Evolutionary conservation across 1,140 invertebrate species (phyloP), one percentile per base, ranked within the genome.

Genomic region (Drosophila gunungcola): DNA sequence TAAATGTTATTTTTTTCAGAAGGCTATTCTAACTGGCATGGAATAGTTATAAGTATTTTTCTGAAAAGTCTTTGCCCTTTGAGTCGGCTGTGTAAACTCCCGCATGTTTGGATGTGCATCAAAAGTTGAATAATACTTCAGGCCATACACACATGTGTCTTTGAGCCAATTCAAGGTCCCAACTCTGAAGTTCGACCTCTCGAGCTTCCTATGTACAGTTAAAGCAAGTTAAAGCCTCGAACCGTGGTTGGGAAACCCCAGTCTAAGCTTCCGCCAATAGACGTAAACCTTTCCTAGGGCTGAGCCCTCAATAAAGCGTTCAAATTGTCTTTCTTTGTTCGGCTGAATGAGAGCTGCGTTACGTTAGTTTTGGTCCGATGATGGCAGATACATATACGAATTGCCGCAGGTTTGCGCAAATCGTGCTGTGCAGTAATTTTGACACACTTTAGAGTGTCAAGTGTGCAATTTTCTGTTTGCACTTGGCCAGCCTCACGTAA

Each of bases 401-500:
- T 56, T 53, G 46, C 36, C 57, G 45, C 38, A 52, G 27, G 51
- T 80, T 81, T 81, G 65, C 79, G 79, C 58, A 81, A 77, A 73
- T 64, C 63, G 56, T 63, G 61, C 54, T 54, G 49, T 53, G 34
- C 60, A 1, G 62, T 79, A 69, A 73, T 86, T 73, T 75, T 65
- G 63, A 75, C 82, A 81, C 73, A 80, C 76, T 81, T 85, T 13
- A 39, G 55, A 75, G 74, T 65, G 65, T 64, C 65, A 73, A 73
- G 72, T 76, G 67, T 73, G 83, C 70, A 86, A 88, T 83, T 89
- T 81, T 49, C 41, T 12, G 64, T 78, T 67, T 78, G 67, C 70
- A 64, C 77, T 25, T 60, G 5, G 45, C 65, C 60, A 46, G 56
- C 62, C 68, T 41, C 39, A 70, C 73, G 73, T 67, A 70, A 80